A percentile compares a stretch with the other conserved stretches of the same genome.
These are phyloP conservation scores for Argyresthia albistria DNA, from an alignment of 2,888 invertebrate genomes.

Conservation along the genomic window DNA sequence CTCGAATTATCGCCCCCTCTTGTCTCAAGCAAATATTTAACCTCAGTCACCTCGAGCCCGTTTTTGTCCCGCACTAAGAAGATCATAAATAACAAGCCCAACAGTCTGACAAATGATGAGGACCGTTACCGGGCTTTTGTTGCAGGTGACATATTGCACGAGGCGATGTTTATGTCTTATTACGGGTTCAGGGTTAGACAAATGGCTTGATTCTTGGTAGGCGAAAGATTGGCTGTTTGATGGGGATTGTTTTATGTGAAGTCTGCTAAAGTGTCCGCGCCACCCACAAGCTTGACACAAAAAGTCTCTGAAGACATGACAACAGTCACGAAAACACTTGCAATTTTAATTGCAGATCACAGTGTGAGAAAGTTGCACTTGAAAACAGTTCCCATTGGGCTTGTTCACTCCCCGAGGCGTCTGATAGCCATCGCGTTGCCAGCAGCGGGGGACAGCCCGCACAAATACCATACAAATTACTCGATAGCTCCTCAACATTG, in stretches of 20 bases:
- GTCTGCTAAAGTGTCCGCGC: neutral
- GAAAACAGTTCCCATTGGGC: conserved; percentile 49
- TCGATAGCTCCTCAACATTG: conserved; percentile 67
- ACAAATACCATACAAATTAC: conserved; percentile 70
- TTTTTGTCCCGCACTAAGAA: conserved; percentile 56
- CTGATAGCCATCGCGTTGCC: conserved; percentile 30
- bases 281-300: neutral
- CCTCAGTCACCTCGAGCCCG: conserved; percentile 48
- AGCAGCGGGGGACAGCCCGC: conserved; percentile 70
- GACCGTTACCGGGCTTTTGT: conserved; percentile 66
- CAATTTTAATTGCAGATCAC: conserved; percentile 2
- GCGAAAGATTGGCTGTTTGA: conserved; percentile 4
- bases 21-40: conserved; percentile 73
- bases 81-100: conserved; percentile 64
- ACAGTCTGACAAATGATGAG: conserved; percentile 58
- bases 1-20: conserved; percentile 71
- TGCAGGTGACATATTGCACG: conserved; percentile 59
- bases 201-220: conserved; percentile 3
- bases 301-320: neutral
- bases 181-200: conserved; percentile 36
- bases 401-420: conserved; percentile 48
- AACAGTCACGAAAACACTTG: neutral
- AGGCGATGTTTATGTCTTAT: conserved; percentile 68
- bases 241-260: neutral
- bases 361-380: conserved; percentile 53